Base-by-base conservation (phyloP, 2,113 vertebrate species). In the Colossoma macropomum region DNA sequence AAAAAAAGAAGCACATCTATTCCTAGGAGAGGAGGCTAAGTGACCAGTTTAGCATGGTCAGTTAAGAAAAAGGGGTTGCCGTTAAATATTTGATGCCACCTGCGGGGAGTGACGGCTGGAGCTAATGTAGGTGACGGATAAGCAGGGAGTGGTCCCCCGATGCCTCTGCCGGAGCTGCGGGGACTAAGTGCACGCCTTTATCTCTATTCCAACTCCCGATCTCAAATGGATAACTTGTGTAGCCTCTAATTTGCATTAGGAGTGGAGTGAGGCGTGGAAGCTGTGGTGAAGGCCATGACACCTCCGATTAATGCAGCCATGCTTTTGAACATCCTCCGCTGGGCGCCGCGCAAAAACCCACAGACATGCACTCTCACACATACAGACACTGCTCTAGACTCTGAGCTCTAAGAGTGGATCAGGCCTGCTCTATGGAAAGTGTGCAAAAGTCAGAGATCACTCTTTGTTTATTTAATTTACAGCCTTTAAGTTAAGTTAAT, bases 171-270 rank as follows among this genome's bases (percentile, higher is more conserved):
- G 92, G 90, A 93, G 93, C 92, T 89, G 87, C 87, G 94, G 86
- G 91, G 90, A 92, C 90, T 94, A 93, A 95, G 93, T 92, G 93
- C 93, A 90, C 91, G 91, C 41, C 82, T 94, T 95, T 94, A 95
- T 96, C 95, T 96, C 95, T 93, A 92, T 95, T 94, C 92, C 92
- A 92, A 95, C 94, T 95, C 94, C 87, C 90, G 94, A 94, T 95
- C 95, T 96, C 95, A 96, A 95, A 95, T 95, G 95, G 95, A 96
- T 93, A 94, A 95, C 90, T 94, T 93, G 94, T 96, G 95, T 95
- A 95, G 92, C 92, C 93, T 95, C 90, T 93, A 94, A 96, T 96
- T 94, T 95, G 95, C 91, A 94, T 96, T 92, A 94, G 90, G 90
- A 90, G 93, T 93, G 92, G 92, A 96, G 93, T 91, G 93, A 95